A percentile compares a stretch with the other conserved stretches of the same genome.
Conservation (phyloP, 2,797 vertebrate genomes). For the Intellagama lesueurii region DNA sequence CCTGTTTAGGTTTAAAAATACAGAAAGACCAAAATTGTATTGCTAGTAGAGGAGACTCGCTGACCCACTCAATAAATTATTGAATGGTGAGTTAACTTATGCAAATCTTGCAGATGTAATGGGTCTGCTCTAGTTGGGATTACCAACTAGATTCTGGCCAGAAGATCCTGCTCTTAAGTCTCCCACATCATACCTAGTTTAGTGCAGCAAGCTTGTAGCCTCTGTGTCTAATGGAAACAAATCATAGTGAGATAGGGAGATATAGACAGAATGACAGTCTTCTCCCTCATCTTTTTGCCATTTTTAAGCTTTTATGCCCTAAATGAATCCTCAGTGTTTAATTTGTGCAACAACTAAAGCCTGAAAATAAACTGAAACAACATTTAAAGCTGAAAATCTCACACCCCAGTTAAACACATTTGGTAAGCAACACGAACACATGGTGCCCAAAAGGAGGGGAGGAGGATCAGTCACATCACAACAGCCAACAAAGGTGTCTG, state of each 20-base stretch:
- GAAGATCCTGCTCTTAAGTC: not conserved
- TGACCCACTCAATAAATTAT: too few species aligned
- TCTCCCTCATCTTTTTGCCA: not conserved
- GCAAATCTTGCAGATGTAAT: too few species aligned
- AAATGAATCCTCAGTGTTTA: conserved; percentile 39
- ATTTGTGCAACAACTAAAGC: conserved; percentile 25
- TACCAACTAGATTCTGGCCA: too few species aligned
- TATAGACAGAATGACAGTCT: not conserved
- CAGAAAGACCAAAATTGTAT: too few species aligned
- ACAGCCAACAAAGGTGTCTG: conserved; percentile 3
- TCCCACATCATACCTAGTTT: not conserved
- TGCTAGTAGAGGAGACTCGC: too few species aligned
- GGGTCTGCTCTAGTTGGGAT: too few species aligned
- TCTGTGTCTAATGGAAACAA: not conserved
- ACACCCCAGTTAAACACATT: not conserved
- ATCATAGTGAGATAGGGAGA: not conserved
- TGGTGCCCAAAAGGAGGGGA: not conserved
- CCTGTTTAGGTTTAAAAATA: not conserved
- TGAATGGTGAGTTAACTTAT: too few species aligned
- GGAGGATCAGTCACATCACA: not conserved
- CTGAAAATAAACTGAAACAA: conserved; percentile 39
- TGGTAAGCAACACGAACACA: not conserved
- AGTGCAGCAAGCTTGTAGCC: not conserved
- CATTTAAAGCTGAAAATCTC: conserved; percentile 20
- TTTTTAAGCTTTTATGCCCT: conserved; percentile 29